Base-by-base conservation (phyloP, 2,797 vertebrate species). In the Petrocephalus sullivani region DNA sequence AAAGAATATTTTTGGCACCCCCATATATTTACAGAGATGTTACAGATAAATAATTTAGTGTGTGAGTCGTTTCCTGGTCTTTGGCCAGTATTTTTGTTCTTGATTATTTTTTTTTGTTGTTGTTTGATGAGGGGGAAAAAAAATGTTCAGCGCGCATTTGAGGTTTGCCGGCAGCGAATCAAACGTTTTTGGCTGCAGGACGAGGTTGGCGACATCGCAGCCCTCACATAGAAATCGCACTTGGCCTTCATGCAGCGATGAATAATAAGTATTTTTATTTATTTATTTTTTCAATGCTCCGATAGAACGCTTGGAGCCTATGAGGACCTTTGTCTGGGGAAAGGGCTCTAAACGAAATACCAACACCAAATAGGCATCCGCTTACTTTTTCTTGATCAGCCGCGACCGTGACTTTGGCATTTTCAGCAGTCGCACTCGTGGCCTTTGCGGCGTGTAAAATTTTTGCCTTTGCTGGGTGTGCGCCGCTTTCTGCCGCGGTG, bases 1-100 rank as follows among this genome's bases (percentile, higher is more conserved):
- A 86, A 86, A 86, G 33, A 86, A 86, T 86, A 58, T 57, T 86
- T 86, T 86, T 85, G 84, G 84, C 84, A 57, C 28, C 84, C 49
- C 51, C 21, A 58, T n/a, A 37, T 85, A 56, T 58, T 85, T 85
- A 56, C 54, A 41, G 84, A 85, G 84, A 85, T 85, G 53, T 85
- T 33, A 41, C 53, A 85, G 84, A 57, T 85, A 57, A 54, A 84
- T 84, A 53, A 84, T 84, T 84, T 84, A 37, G 54, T n/a, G 54
- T 85, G 23, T 28, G 54, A 54, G 51, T 58, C 54, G 23, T 41
- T 86, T 41, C 33, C 28, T 85, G 53, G 84, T 56, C 21, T 41
- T 41, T 41, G 28, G 54, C 85, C 85, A 86, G 85, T 46, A 33
- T 86, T 37, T 58, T 58, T 33, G 54, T 58, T 58, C 85, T 84